These are phyloP conservation scores for Drosophila repletoides DNA, from an alignment of 1,140 invertebrate genomes.

Conservation along the genomic window DNA sequence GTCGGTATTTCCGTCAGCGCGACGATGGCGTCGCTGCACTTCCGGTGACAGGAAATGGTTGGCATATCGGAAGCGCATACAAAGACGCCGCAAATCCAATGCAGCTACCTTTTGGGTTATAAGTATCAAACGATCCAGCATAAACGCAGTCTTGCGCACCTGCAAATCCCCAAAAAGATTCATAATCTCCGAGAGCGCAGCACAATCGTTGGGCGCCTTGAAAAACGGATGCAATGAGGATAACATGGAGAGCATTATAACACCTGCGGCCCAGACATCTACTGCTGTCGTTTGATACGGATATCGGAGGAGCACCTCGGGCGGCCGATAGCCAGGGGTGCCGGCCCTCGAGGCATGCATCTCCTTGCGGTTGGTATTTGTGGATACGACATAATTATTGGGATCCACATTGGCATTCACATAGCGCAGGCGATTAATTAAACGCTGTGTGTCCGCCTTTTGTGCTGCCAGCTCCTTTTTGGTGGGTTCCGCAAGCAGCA, in stretches of 20 bases:
- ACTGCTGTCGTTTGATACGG: slow-evolving; percentile 90
- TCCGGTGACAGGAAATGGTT: slow-evolving; percentile 56
- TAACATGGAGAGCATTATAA: slow-evolving; percentile 91
- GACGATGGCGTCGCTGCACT: slow-evolving; percentile 47
- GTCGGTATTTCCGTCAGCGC: slow-evolving; percentile 63
- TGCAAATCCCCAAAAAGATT: slow-evolving; percentile 90
- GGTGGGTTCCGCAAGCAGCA: slow-evolving; percentile 9
- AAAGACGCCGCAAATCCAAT: slow-evolving; percentile 84
- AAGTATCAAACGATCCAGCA: slow-evolving; percentile 85
- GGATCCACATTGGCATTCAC: slow-evolving; percentile 55
- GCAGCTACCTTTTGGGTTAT: slow-evolving; percentile 83
- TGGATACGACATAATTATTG: slow-evolving; percentile 62
- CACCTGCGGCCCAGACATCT: slow-evolving; percentile 94
- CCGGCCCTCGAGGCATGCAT: slow-evolving; percentile 91
- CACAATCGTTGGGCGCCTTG: slow-evolving; percentile 90
- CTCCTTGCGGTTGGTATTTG: slow-evolving; percentile 74
- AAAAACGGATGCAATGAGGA: slow-evolving; percentile 93
- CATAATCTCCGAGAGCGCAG: slow-evolving; percentile 92
- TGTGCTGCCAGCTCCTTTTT: slow-evolving; percentile 53
- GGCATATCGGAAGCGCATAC: slow-evolving; percentile 82
- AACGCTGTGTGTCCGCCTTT: slow-evolving; percentile 47
- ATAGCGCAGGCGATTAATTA: slow-evolving; percentile 51
- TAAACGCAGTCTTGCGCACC: slow-evolving; percentile 87
- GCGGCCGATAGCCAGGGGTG: slow-evolving; percentile 93
- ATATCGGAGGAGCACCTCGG: slow-evolving; percentile 93